Percentiles rank a stretch among this genome's conserved stretches.
Evolutionary conservation across 2,888 invertebrate genomes (phyloP).

Genomic region (Dynastes grantii): DNA sequence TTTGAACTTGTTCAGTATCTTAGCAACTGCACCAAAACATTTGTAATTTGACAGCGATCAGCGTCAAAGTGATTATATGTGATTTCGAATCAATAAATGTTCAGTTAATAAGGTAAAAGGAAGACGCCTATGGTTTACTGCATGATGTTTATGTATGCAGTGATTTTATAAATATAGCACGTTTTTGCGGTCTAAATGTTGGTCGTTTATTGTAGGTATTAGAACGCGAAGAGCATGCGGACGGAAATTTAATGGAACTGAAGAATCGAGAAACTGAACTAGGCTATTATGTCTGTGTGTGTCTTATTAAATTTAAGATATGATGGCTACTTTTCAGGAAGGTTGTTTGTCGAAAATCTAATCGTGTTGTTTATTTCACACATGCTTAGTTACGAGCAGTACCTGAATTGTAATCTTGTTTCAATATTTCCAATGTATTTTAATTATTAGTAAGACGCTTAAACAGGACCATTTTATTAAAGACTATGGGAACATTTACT

Average conservation of each 20-base stretch:
- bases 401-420: not conserved
- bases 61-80: too few species aligned
- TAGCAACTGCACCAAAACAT: too few species aligned
- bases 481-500: not conserved
- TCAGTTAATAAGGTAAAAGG: too few species aligned
- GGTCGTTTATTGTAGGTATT: conserved; percentile 45
- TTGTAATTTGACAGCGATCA: too few species aligned
- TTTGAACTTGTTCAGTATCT: too few species aligned
- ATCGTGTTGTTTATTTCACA: conserved; percentile 1
- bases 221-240: conserved; percentile 37
- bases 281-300: conserved; percentile 27
- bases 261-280: conserved; percentile 31
- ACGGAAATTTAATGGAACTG: conserved; percentile 39
- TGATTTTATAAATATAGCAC: not conserved
- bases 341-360: conserved; percentile 33
- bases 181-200: conserved; percentile 22
- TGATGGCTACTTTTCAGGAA: conserved; percentile 16
- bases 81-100: too few species aligned
- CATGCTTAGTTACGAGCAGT: not conserved
- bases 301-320: conserved; percentile 32
- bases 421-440: not conserved
- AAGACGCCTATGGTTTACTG: not conserved
- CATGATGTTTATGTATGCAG: conserved; percentile 33
- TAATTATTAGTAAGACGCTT: not conserved
- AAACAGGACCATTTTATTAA: not conserved